Percentiles rank a stretch among this genome's conserved stretches.
phyloP scores from a whole-genome alignment of 2,888 invertebrate species.

The Papilio demoleus region DNA sequence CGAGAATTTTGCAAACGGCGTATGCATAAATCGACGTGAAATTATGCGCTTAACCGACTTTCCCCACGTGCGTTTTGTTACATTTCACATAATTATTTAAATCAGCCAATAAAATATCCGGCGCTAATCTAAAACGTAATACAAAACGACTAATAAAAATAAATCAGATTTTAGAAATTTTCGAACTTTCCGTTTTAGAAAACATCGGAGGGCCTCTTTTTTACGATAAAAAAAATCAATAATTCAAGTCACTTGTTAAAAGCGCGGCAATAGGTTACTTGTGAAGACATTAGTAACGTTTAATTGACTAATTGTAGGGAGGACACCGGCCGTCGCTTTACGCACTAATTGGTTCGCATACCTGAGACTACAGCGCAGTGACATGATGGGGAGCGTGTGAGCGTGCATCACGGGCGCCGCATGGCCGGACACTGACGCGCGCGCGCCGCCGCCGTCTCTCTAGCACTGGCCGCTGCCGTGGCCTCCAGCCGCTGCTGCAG shows the following conservation, averaged over 20 bases:
- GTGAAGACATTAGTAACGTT: slow-evolving; percentile 10
- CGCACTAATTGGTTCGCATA: slow-evolving; percentile 50
- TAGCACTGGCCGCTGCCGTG: slow-evolving; percentile 48
- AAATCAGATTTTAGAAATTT: slow-evolving; percentile 32
- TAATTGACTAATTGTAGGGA: background rate
- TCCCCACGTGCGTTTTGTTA: slow-evolving; percentile 36
- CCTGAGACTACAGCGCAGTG: slow-evolving; percentile 55
- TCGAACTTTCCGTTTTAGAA: slow-evolving; percentile 23
- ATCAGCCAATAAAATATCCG: slow-evolving; percentile 37
- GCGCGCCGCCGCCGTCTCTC: slow-evolving; percentile 48
- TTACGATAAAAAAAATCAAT: background rate
- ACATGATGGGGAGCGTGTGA: slow-evolving; percentile 50
- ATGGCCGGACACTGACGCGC: slow-evolving; percentile 49
- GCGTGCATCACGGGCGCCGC: slow-evolving; percentile 48
- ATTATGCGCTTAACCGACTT: slow-evolving; percentile 43
- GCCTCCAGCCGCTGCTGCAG: slow-evolving; percentile 40
- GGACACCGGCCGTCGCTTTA: slow-evolving; percentile 25
- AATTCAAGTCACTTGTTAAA: slow-evolving; percentile 5
- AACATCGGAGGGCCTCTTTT: background rate
- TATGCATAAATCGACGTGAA: slow-evolving; percentile 44
- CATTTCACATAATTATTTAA: slow-evolving; percentile 40
- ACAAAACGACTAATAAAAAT: slow-evolving; percentile 24
- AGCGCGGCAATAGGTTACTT: slow-evolving; percentile 16
- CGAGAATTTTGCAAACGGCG: slow-evolving; percentile 45
- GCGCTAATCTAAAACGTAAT: slow-evolving; percentile 30